A percentile compares a stretch with the other conserved stretches of the same genome.
Conservation (phyloP, 2,888 invertebrate species). For the Ectemnius continuus region DNA sequence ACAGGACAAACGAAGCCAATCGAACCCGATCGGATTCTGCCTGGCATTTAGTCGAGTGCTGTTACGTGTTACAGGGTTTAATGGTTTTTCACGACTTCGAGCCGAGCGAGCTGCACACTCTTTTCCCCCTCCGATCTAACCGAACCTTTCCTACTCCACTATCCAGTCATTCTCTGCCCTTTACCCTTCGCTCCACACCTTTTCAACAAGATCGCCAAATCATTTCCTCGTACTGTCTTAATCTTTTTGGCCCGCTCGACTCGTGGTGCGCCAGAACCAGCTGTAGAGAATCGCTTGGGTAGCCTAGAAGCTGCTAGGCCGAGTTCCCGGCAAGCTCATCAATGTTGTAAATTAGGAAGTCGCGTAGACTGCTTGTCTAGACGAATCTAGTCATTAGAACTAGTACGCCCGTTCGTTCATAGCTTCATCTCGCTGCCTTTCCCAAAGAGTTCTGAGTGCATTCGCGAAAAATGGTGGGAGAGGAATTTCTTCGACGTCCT, state of each 20-base stretch:
- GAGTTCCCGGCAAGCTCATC: constrained; percentile 29
- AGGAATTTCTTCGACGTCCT: too few species aligned
- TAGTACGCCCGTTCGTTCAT: constrained; percentile 31
- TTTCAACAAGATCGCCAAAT: neutral
- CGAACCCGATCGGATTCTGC: constrained; percentile 33
- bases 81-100: constrained; percentile 45
- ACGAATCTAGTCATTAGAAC: constrained; percentile 42
- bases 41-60: constrained; percentile 46
- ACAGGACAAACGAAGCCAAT: constrained; percentile 20
- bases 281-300: constrained; percentile 31
- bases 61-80: constrained; percentile 60
- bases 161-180: neutral
- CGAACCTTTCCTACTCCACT: too few species aligned
- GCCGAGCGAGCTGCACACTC: constrained; percentile 11
- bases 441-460: neutral
- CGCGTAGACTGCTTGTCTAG: constrained; percentile 41
- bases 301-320: constrained; percentile 21
- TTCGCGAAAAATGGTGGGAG: too few species aligned
- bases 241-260: constrained; percentile 7
- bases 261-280: constrained; percentile 30
- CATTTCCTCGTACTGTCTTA: neutral
- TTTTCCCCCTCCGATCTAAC: neutral
- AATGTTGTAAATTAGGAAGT: constrained; percentile 44
- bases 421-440: constrained; percentile 13
- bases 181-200: neutral